Base-by-base conservation (phyloP, 1,140 invertebrate species). In the Drosophila santomea region DNA sequence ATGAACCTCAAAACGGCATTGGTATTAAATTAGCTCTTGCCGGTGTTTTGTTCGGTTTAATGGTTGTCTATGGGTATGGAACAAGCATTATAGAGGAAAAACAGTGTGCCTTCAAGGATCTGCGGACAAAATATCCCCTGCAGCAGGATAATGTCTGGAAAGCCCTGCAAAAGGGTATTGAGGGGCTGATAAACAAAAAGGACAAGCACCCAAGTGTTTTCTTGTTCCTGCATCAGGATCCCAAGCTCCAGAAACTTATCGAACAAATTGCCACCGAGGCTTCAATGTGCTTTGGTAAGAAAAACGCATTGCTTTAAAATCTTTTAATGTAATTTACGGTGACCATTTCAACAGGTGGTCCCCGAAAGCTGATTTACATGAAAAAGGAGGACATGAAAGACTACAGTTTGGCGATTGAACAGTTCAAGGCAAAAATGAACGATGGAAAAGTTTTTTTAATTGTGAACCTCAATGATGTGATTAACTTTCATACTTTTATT, bases 361-460 rank as follows among this genome's bases (percentile, higher is more conserved):
- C 67, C 20, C 25, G 23, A 25, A 35, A 45, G 39, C 61, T 35
- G 0, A 66, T 92, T 17, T 57, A 82, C 23, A 84, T 92, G 80
- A 54, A n/a, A 12, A 56, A 60, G n/a, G 36, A 80, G 1, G 7
- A 47, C 5, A 52, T 32, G 0, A 80, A 89, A 8, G 89, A 92
- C 44, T 80, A 85, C 35, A 91, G 89, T 0, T 72, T 77, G 57
- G 74, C 77, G 39, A 91, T 92, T 50, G 61, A 78, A 20, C 63
- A 74, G 35, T 92, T 78, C 23, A 91, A 86, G 51, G 64, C 39
- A 14, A 91, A 82, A 60, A 17, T 92, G 0, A 61, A 79, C 2
- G 44, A 85, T 2, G 86, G 91, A n/a, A 86, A 81, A 43, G 91
- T 92, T 17, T 80, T 92, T 25, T 54, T 92, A 7, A 90, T 91